These are phyloP conservation scores for Corythornis vintsioides DNA, from an alignment of 2,113 vertebrate species.

Conservation along the genomic window DNA sequence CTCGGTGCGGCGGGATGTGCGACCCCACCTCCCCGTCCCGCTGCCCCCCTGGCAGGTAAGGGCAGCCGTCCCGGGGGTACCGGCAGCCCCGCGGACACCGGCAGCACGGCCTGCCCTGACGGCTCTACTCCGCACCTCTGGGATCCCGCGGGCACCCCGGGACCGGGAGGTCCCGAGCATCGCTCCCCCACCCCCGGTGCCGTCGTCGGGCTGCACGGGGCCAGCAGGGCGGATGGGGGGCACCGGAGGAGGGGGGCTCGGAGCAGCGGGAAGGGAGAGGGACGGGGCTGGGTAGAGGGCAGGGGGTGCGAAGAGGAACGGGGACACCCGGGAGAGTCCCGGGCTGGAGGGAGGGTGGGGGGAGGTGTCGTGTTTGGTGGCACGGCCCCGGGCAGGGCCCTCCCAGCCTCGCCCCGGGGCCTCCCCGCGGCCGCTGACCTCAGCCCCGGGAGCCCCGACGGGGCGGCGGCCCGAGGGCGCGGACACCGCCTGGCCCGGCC, in stretches of 20 bases:
- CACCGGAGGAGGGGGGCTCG: background rate
- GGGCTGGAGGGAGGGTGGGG: background rate
- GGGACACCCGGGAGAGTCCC: background rate
- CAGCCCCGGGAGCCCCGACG: constrained; percentile 32
- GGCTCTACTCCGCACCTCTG: background rate
- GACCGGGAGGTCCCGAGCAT: background rate
- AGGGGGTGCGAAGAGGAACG: background rate
- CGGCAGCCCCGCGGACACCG: background rate
- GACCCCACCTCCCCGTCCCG: background rate
- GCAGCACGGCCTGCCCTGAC: background rate
- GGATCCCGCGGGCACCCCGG: background rate
- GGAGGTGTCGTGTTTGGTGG: background rate
- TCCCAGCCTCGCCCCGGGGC: background rate
- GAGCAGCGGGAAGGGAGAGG: background rate
- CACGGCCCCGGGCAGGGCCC: background rate
- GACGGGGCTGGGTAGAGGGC: too few species aligned
- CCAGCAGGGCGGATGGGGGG: background rate
- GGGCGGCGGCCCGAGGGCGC: constrained; percentile 27
- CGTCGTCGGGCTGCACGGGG: background rate
- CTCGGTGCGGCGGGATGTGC: background rate
- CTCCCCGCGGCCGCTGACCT: constrained; percentile 41
- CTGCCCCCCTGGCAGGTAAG: background rate
- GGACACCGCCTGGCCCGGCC: constrained; percentile 19
- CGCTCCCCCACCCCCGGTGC: too few species aligned
- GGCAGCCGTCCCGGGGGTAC: background rate